phyloP scores from a whole-genome alignment of 1,140 invertebrate genomes.

The Trachelipus rathkii region DNA sequence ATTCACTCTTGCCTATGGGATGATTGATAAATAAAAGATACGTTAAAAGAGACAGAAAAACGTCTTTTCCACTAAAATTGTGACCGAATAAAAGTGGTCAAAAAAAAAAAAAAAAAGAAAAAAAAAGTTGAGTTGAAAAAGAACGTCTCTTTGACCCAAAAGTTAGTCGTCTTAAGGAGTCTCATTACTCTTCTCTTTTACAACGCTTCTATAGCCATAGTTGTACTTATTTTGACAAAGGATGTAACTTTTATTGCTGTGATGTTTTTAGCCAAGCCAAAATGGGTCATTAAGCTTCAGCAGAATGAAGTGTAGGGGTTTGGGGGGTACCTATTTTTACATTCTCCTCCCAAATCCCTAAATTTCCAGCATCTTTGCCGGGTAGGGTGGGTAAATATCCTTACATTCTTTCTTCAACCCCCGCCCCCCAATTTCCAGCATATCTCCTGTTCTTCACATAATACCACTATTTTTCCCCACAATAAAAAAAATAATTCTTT shows the following conservation, averaged over 20 bases:
- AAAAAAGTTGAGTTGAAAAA: neutral
- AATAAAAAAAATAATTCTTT: neutral
- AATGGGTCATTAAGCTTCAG: conserved; percentile 8
- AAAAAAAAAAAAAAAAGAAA: neutral
- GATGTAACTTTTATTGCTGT: neutral
- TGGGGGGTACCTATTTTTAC: neutral
- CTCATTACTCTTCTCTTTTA: neutral
- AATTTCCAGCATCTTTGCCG: neutral
- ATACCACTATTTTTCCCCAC: too few relatives aligned
- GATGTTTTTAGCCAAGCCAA: conserved; percentile 4
- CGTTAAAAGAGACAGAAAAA: too few relatives aligned
- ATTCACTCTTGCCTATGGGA: too few relatives aligned
- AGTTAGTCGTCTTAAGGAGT: neutral
- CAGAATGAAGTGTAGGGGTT: neutral
- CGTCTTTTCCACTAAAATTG: too few relatives aligned
- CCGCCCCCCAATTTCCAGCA: neutral
- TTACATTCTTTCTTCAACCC: too few relatives aligned
- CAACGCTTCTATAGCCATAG: neutral
- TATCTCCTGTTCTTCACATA: neutral
- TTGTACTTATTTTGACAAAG: conserved; percentile 9
- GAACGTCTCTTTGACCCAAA: neutral
- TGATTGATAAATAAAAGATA: too few relatives aligned
- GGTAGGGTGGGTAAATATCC: neutral
- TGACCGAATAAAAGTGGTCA: neutral
- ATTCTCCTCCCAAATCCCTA: too few relatives aligned